Conservation (phyloP, 2,113 vertebrate genomes). For the Lamprotornis superbus region DNA sequence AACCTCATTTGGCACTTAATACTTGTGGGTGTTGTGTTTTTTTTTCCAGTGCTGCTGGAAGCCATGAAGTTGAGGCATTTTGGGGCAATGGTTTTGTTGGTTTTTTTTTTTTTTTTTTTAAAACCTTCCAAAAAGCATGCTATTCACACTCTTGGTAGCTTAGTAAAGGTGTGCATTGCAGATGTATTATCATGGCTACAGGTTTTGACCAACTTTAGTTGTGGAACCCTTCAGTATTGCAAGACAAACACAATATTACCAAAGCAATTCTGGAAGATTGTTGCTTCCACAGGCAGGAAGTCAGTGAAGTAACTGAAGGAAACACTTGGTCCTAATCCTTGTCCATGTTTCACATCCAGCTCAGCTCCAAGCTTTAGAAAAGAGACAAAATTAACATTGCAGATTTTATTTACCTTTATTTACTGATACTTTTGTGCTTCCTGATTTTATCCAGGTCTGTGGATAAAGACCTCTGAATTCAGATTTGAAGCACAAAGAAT, state of each 20-base stretch:
- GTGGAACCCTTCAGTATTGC: not conserved
- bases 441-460: not conserved
- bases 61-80: not conserved
- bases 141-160: not conserved
- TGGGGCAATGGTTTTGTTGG: not conserved
- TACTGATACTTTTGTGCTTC: not conserved
- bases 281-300: not conserved
- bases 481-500: not conserved
- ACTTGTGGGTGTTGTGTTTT: not conserved
- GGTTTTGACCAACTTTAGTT: not conserved
- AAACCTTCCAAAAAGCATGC: not conserved
- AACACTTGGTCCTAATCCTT: not conserved
- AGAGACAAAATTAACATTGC: not conserved
- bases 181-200: not conserved
- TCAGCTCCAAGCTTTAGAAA: not conserved
- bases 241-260: not conserved
- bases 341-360: not conserved
- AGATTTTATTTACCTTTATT: not conserved
- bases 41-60: constrained; percentile 1
- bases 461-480: not conserved
- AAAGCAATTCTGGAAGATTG: not conserved
- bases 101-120: not conserved
- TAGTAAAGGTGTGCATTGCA: not conserved
- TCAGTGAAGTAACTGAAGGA: not conserved
- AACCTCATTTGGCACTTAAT: constrained; percentile 17